Evolutionary conservation across 2,888 invertebrate species (phyloP).

Genomic region (Epinotia nisella): DNA sequence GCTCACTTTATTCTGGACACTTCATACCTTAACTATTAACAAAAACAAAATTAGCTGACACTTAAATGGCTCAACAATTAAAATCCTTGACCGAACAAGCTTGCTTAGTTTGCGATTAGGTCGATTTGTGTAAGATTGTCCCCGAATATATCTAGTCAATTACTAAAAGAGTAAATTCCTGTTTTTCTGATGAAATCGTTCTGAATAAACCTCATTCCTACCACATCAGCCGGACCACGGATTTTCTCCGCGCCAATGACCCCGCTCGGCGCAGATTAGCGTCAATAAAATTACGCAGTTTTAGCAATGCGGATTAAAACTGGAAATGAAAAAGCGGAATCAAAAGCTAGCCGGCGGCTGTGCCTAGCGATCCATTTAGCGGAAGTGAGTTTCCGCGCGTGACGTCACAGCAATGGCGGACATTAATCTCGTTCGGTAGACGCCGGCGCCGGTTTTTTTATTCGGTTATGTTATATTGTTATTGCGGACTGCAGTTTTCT

Average conservation of each 20-base stretch:
- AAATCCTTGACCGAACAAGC: too few species aligned
- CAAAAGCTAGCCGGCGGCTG: constrained; percentile 46
- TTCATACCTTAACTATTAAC: too few species aligned
- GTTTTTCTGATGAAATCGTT: neutral
- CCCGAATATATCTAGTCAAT: too few species aligned
- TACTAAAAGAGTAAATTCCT: too few species aligned
- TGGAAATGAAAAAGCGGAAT: constrained; percentile 45
- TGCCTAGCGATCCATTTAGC: constrained; percentile 46
- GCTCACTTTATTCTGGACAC: too few species aligned
- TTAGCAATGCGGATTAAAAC: constrained; percentile 50
- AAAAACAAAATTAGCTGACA: too few species aligned
- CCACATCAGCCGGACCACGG: constrained; percentile 23
- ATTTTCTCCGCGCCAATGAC: constrained; percentile 31
- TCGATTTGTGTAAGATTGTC: too few species aligned
- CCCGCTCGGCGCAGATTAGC: constrained; percentile 36
- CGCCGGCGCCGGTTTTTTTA: constrained; percentile 42
- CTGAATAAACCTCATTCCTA: constrained; percentile 1
- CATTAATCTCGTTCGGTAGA: constrained; percentile 44
- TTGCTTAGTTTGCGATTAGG: too few species aligned
- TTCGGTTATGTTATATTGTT: constrained; percentile 22
- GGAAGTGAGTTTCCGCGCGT: constrained; percentile 45
- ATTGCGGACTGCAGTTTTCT: constrained; percentile 1
- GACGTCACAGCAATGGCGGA: constrained; percentile 47
- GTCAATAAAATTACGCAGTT: constrained; percentile 42
- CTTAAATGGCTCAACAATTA: too few species aligned